Evolutionary conservation across 2,888 invertebrate species (phyloP), one percentile per base, ranked within the genome.

Genomic region (Chymomyza procnemis): DNA sequence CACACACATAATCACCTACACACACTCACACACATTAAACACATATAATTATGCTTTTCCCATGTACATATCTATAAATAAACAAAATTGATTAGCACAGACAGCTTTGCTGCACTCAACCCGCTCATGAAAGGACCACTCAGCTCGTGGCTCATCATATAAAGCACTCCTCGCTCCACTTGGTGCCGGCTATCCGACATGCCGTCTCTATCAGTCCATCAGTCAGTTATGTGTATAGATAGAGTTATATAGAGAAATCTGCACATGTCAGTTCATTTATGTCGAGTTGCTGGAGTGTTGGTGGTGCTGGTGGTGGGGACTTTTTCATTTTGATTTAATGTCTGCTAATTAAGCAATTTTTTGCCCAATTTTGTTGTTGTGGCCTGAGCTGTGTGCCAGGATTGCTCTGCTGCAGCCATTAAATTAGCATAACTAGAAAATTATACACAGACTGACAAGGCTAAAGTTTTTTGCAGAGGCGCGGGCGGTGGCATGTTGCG

Each of bases 381-480:
- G 5, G 54, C 14, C 18, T 18, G 22, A 3, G 12, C 34, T 41
- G 34, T 41, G 12, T 12, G 34, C 34, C 60, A 66, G 61, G 52
- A 68, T 68, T 76, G 76, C 74, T 77, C 78, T 78, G 70, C 78
- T 72, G 82, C 85, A 81, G 76, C 71, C 81, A 74, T 75, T 73
- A 81, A 87, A 83, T 83, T 87, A 85, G 87, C 83, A 83, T 83
- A 87, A 83, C 83, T 83, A 83, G 87, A 78, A 73, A 85, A 83
- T 84, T 84, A 85, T 77, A 77, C 80, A 75, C 76, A 77, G 76
- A 54, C 66, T 47, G 48, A 41, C 16, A 22, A 8, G 14, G 14
- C n/a, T 26, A 21, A 26, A 22, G 12, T 30, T 26, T n/a, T 22
- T 16, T 30, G 6, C n/a, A 26, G 26, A 26, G 26, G 26, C n/a